phyloP scores from a whole-genome alignment of 2,888 invertebrate species.

The Aporophyla lueneburgensis region DNA sequence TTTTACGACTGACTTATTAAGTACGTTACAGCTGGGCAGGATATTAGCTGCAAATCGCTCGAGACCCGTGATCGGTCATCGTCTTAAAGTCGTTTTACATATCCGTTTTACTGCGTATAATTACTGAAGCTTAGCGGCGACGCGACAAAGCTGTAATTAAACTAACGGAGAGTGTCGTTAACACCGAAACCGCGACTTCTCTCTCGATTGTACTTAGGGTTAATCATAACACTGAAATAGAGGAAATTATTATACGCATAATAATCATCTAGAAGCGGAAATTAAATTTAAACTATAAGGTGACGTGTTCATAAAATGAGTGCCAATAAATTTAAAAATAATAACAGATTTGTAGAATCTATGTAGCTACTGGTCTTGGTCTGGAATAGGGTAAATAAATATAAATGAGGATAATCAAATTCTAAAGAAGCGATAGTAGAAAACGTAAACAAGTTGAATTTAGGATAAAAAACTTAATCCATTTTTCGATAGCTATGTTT shows the following conservation, averaged over 20 bases:
- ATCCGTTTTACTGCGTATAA: slow-evolving; percentile 87
- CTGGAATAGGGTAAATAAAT: not conserved
- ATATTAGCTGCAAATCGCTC: slow-evolving; percentile 85
- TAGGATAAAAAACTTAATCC: not conserved
- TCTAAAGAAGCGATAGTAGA: not conserved
- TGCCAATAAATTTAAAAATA: not conserved
- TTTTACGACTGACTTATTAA: slow-evolving; percentile 82
- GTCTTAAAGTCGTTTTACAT: slow-evolving; percentile 84
- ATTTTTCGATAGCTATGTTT: not conserved
- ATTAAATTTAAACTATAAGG: slow-evolving; percentile 12
- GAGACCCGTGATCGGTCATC: slow-evolving; percentile 80
- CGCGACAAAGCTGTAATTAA: slow-evolving; percentile 88
- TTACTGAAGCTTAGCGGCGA: slow-evolving; percentile 81
- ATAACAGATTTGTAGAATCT: no score
- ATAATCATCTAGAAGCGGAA: slow-evolving; percentile 11
- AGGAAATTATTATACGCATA: slow-evolving; percentile 30
- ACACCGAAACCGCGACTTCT: slow-evolving; percentile 78
- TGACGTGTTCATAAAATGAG: not conserved
- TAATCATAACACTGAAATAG: slow-evolving; percentile 73
- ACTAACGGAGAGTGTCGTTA: slow-evolving; percentile 86
- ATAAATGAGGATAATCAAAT: not conserved
- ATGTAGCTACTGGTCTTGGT: not conserved
- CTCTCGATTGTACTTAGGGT: slow-evolving; percentile 76
- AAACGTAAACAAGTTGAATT: not conserved
- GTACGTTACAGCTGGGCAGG: slow-evolving; percentile 82